phyloP scores from a whole-genome alignment of 2,797 vertebrate genomes.

The Sebastes diaconus region DNA sequence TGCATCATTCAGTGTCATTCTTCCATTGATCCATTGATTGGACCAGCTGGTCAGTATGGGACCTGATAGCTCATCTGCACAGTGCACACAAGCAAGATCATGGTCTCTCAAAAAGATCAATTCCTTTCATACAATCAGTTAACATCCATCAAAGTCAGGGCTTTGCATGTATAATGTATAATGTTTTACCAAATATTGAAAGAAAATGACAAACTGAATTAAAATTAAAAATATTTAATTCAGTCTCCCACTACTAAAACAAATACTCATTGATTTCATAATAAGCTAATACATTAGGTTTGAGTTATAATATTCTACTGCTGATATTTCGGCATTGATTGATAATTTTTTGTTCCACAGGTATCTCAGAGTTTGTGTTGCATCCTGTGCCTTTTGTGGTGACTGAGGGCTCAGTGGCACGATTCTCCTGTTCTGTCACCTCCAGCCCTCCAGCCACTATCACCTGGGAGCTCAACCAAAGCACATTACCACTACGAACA shows the following conservation, averaged over 20 bases:
- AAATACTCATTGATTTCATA: neutral
- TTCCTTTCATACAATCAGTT: conserved; percentile 54
- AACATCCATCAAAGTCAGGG: conserved; percentile 57
- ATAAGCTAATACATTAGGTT: neutral
- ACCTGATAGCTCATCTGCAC: conserved; percentile 63
- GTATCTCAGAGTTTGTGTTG: conserved; percentile 88
- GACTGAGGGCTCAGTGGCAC: conserved; percentile 88
- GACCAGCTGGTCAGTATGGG: conserved; percentile 67
- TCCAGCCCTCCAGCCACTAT: conserved; percentile 89
- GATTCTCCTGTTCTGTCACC: conserved; percentile 90
- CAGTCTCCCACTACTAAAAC: neutral
- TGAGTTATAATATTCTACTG: neutral
- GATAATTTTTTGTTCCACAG: conserved; percentile 68
- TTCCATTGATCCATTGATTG: conserved; percentile 81
- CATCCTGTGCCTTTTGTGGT: conserved; percentile 88
- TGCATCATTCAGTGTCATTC: conserved; percentile 78
- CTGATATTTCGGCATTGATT: neutral
- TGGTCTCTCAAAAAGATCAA: conserved; percentile 54
- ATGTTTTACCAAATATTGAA: conserved; percentile 10
- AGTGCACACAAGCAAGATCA: conserved; percentile 67
- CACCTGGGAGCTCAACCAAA: conserved; percentile 97
- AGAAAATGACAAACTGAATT: neutral
- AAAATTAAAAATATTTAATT: neutral
- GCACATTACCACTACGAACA: conserved; percentile 82
- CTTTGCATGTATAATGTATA: conserved; percentile 39